Evolutionary conservation across 2,888 invertebrate genomes (phyloP), one percentile per base, ranked within the genome.

Genomic region (Callosobruchus maculatus): DNA sequence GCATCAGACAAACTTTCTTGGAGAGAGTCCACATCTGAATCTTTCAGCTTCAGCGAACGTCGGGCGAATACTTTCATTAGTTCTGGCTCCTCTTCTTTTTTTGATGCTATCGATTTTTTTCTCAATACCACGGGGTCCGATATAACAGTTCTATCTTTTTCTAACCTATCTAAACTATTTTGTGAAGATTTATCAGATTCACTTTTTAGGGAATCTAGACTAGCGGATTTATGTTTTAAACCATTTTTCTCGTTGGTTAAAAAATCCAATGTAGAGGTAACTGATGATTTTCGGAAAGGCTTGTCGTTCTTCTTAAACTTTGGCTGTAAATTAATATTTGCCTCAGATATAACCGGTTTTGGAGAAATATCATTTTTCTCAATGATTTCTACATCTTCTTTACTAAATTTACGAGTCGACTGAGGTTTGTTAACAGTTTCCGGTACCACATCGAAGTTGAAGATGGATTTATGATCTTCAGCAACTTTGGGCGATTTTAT

Each of bases 1-100:
- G 73, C 86, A 83, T 83, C 87, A 74, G 88, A 88, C 21, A 88
- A 88, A 49, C 88, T 88, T 0, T 90, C 89, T 77, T 91, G 90
- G 76, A 93, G 86, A 68, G 86, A 87, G 74, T 91, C 91, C 0
- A 88, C 89, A 81, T 94, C 93, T 3, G 87, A 87, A 80, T 94
- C 94, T 87, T 93, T 93, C n/a, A 94, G 88, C 87, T 95, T 95
- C 0, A 95, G 87, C n/a, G 94, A 95, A 74, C 94, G 88, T 69
- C 95, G 88, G 0, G 94, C 94, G 83, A 95, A 95, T 0, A 95
- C 95, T 86, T 94, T 94, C 91, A 94, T 92, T 9, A 94, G 84
- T 85, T 94, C 94, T 0, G 94, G 94, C 84, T 94, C 93, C 66
- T 93, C 92, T 74, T 94, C 93, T 80, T 88, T 89, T 87, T 87